phyloP scores from a whole-genome alignment of 2,888 invertebrate species.

The Ferdinandea cuprea region DNA sequence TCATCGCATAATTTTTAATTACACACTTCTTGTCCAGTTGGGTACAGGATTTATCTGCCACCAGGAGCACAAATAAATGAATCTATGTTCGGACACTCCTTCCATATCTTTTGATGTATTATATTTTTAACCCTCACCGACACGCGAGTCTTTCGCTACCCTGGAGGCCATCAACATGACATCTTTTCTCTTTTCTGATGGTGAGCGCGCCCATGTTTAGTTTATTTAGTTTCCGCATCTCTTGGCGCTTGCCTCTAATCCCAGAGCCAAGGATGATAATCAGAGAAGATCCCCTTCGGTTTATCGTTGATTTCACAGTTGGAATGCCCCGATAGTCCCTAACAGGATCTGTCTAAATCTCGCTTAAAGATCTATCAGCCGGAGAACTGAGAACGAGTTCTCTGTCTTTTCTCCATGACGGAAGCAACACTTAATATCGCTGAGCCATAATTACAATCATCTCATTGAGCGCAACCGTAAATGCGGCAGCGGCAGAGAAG shows the following conservation, averaged over 20 bases:
- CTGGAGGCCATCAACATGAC: slow-evolving; percentile 74
- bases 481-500: slow-evolving; percentile 23
- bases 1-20: slow-evolving; percentile 64
- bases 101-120: slow-evolving; percentile 61
- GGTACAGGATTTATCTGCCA: slow-evolving; percentile 4
- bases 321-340: slow-evolving; percentile 69
- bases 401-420: slow-evolving; percentile 67
- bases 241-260: slow-evolving; percentile 42
- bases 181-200: slow-evolving; percentile 48
- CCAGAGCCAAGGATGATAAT: slow-evolving; percentile 49
- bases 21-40: slow-evolving; percentile 12
- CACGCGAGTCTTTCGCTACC: slow-evolving; percentile 73
- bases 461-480: slow-evolving; percentile 68
- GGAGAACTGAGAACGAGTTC: slow-evolving; percentile 54
- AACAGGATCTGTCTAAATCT: slow-evolving; percentile 75
- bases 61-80: slow-evolving; percentile 2
- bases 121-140: slow-evolving; percentile 67
- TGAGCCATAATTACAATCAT: slow-evolving; percentile 74
- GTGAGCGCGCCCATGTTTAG: background rate
- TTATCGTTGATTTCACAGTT: slow-evolving; percentile 70
- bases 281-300: slow-evolving; percentile 57
- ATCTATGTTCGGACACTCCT: slow-evolving; percentile 57
- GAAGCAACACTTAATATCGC: slow-evolving; percentile 74
- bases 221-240: slow-evolving; percentile 44
- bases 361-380: slow-evolving; percentile 66